Conservation (phyloP, 2,888 invertebrate species). For the Sepioteuthis lessoniana region DNA sequence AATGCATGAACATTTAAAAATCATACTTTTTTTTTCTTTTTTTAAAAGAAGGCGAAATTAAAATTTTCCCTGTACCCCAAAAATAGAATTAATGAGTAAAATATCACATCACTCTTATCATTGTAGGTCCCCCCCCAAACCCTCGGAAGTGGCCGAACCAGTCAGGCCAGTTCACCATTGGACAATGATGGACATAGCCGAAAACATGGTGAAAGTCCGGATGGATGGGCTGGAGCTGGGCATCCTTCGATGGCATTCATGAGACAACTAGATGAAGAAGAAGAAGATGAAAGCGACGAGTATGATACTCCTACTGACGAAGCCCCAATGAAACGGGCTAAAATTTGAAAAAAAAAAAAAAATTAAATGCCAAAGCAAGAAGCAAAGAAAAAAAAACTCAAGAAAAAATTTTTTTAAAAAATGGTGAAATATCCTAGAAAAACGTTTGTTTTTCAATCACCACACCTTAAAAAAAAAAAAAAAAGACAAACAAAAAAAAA, state of each 20-base stretch:
- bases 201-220: slow-evolving; percentile 41
- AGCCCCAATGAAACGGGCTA: slow-evolving; percentile 34
- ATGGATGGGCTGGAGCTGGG: slow-evolving; percentile 37
- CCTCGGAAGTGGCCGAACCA: slow-evolving; percentile 46
- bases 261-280: slow-evolving; percentile 21
- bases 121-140: slow-evolving; percentile 48
- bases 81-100: not conserved
- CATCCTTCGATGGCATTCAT: slow-evolving; percentile 41
- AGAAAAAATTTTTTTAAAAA: too few relatives aligned
- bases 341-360: slow-evolving; percentile 6
- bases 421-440: too few relatives aligned
- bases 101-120: slow-evolving; percentile 24
- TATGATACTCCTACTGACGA: slow-evolving; percentile 36
- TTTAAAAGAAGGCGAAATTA: too few relatives aligned
- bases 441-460: too few relatives aligned
- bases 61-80: too few relatives aligned
- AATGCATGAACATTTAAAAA: too few relatives aligned
- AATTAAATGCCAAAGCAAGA: too few relatives aligned
- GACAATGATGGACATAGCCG: slow-evolving; percentile 12
- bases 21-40: too few relatives aligned
- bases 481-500: too few relatives aligned
- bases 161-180: slow-evolving; percentile 37
- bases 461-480: too few relatives aligned
- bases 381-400: too few relatives aligned
- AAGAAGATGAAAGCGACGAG: not conserved